Evolutionary conservation across 2,888 invertebrate species (phyloP).

Genomic region (Archips crataeganus): DNA sequence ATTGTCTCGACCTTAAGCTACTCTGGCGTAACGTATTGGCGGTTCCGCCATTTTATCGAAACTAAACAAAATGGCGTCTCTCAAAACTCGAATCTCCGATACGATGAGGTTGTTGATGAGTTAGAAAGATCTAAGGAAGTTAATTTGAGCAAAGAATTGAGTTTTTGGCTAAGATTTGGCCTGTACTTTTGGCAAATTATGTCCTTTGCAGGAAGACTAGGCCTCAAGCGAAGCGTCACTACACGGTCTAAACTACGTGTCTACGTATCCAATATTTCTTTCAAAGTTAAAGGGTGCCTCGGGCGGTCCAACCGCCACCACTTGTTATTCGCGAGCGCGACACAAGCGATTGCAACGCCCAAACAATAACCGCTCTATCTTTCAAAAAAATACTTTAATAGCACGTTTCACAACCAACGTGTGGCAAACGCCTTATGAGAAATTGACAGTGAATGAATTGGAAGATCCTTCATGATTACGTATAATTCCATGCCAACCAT

Average conservation of each 20-base stretch:
- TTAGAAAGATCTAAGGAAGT: slow-evolving; percentile 42
- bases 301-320: neutral
- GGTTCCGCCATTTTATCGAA: slow-evolving; percentile 41
- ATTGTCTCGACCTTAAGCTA: slow-evolving; percentile 82
- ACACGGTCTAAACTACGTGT: slow-evolving; percentile 80
- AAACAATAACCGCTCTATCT: slow-evolving; percentile 32
- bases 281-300: slow-evolving; percentile 52
- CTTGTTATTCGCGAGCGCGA: neutral
- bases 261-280: slow-evolving; percentile 71
- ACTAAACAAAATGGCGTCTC: slow-evolving; percentile 44
- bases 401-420: slow-evolving; percentile 85
- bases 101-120: slow-evolving; percentile 33
- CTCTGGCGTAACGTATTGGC: slow-evolving; percentile 50
- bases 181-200: slow-evolving; percentile 74
- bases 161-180: slow-evolving; percentile 74
- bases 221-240: slow-evolving; percentile 81
- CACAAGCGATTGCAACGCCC: neutral
- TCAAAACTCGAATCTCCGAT: slow-evolving; percentile 35
- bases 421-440: slow-evolving; percentile 76
- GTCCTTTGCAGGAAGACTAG: slow-evolving; percentile 73
- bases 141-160: slow-evolving; percentile 67
- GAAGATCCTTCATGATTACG: slow-evolving; percentile 71
- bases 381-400: slow-evolving; percentile 70
- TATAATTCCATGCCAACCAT: slow-evolving; percentile 79
- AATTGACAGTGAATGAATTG: slow-evolving; percentile 81